These are phyloP conservation scores for Bradynema listronoti DNA, from an alignment of 1,140 invertebrate species.

Conservation along the genomic window DNA sequence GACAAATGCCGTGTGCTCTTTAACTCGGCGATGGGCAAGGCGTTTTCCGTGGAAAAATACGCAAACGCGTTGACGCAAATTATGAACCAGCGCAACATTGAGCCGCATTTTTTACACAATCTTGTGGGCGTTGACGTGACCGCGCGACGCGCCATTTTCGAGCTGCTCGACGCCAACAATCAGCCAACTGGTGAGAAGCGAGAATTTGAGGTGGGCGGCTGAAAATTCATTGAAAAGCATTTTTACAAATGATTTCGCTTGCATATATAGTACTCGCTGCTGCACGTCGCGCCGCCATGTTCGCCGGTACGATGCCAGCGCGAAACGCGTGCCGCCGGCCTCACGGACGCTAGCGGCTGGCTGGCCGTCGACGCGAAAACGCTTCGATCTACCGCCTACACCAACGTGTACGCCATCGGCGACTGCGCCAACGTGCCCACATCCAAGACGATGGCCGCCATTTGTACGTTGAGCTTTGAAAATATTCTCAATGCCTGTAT, in stretches of 20 bases:
- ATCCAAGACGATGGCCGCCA: constrained; percentile 88
- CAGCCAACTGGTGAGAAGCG: constrained; percentile 59
- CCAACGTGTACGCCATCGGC: constrained; percentile 85
- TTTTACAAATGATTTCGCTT: neutral
- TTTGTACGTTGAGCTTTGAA: constrained; percentile 70
- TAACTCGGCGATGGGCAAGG: constrained; percentile 75
- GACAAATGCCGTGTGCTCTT: constrained; percentile 72
- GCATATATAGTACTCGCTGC: constrained; percentile 69
- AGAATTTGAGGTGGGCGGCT: constrained; percentile 50
- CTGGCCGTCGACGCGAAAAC: constrained; percentile 61
- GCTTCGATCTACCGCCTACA: constrained; percentile 71
- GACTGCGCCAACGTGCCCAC: constrained; percentile 85
- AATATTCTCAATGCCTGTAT: too few relatives aligned
- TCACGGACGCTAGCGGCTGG: constrained; percentile 47
- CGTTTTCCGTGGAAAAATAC: constrained; percentile 67
- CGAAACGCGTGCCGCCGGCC: constrained; percentile 63
- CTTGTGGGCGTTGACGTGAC: constrained; percentile 71
- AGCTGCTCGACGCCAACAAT: constrained; percentile 68
- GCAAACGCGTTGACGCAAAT: constrained; percentile 77
- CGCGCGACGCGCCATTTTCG: constrained; percentile 73
- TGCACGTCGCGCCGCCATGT: constrained; percentile 88
- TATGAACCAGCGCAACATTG: constrained; percentile 62
- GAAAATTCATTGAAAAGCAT: constrained; percentile 2
- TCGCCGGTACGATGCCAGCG: constrained; percentile 66
- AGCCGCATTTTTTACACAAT: constrained; percentile 60